These are phyloP conservation scores for Pipistrellus kuhlii DNA, from an alignment of 2,797 vertebrate species.

Conservation along the genomic window DNA sequence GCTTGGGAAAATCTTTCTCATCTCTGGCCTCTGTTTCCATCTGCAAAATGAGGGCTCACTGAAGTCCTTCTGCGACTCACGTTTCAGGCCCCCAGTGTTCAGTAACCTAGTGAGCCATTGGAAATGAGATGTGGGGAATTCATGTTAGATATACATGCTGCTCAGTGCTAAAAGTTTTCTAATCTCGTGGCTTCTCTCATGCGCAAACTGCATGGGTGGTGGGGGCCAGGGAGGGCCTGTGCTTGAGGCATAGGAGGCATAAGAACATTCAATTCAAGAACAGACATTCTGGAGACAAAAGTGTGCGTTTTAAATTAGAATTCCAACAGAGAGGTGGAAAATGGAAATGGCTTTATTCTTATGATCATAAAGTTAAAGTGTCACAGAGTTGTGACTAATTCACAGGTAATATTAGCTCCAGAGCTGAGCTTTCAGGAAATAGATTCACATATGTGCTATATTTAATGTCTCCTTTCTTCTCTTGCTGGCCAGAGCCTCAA, in stretches of 20 bases:
- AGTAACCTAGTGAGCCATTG: not conserved
- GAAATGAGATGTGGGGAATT: not conserved
- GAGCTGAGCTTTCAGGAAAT: conserved; percentile 76
- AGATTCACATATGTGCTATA: conserved; percentile 79
- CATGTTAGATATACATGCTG: not conserved
- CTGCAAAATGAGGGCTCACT: not conserved
- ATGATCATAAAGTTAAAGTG: conserved; percentile 53
- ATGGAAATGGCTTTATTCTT: conserved; percentile 61
- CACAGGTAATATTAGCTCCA: conserved; percentile 59
- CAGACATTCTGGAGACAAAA: not conserved
- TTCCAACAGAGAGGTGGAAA: conserved; percentile 64
- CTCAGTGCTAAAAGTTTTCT: not conserved
- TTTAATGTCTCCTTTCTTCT: conserved; percentile 75
- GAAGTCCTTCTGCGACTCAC: not conserved
- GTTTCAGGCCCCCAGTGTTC: not conserved
- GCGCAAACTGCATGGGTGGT: not conserved
- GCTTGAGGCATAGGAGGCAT: not conserved
- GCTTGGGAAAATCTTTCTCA: not conserved
- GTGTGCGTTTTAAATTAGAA: conserved; percentile 55
- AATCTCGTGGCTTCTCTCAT: not conserved
- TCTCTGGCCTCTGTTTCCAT: not conserved
- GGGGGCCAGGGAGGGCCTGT: not conserved
- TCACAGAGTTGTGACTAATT: conserved; percentile 68
- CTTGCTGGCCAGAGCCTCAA: conserved; percentile 71
- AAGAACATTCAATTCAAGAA: conserved; percentile 49